Evolutionary conservation across 2,888 invertebrate species (phyloP), one percentile per base, ranked within the genome.

Genomic region (Microchrysa polita): DNA sequence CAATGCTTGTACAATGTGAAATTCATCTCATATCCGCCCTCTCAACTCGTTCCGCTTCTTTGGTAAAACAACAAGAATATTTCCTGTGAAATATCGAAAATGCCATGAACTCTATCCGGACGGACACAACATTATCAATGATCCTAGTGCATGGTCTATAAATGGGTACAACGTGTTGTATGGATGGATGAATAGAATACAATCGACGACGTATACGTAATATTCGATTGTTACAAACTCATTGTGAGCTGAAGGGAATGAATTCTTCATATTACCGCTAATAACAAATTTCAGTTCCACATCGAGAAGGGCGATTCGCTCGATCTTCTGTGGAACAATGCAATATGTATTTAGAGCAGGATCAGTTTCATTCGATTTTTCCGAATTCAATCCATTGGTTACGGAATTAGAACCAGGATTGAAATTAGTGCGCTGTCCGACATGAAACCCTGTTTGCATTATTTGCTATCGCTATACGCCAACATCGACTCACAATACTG

Each of bases 201-300:
- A n/a, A n/a, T n/a, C n/a, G n/a, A 12, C 48, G 40, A 10, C n/a
- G 14, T 5, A 14, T 2, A 34, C 9, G 60, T n/a, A 12, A 27
- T 1, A 14, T 16, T 10, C 40, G 40, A 14, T 5, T n/a, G 48
- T 7, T 40, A 61, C n/a, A 40, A 40, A 7, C 27, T 34, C 40
- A 40, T 61, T 61, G 61, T 18, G 61, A 61, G 7, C 40, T 40
- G 40, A 61, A 40, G 42, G 48, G 48, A 48, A n/a, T n/a, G 2
- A 61, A 16, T 5, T 10, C 4, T 18, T 61, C 61, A 40, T 61
- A 34, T 34, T 61, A 23, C 16, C 34, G 61, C 61, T 61, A 61
- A 61, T 61, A 61, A 61, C 40, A 16, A 61, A 61, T 61, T 61
- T 40, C 61, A 61, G 61, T 61, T 40, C 61, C 40, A 61, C 40